Base-by-base conservation (phyloP, 2,797 vertebrate genomes). In the Acridotheres tristis region DNA sequence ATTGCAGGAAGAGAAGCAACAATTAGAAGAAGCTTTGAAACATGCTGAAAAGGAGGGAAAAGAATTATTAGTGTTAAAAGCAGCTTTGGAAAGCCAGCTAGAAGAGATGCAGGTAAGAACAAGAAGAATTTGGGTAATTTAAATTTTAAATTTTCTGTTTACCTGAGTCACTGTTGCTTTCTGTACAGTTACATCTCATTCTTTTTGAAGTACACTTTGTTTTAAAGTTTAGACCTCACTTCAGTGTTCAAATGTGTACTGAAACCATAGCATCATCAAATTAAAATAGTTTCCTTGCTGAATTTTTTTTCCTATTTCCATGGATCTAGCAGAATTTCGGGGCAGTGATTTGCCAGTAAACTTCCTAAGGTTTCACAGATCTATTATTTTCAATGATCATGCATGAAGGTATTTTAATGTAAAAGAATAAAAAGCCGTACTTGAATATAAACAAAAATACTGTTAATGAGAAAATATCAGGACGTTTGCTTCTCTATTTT, bases 41-140 rank as follows among this genome's bases (percentile, higher is more conserved):
- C 97, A 90, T 48, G 97, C 99, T 81, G 98, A 97, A 71, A 98
- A 98, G 53, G 98, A 99, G 90, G 98, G 98, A 63, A 97, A 98
- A 95, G 98, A 98, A 96, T 96, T 99, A 95, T 87, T 96, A 0
- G 96, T 90, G 2, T 98, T 98, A 83, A 99, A 98, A 94, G 96
- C 95, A 42, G 97, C 98, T 4, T 91, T 99, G 95, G 98, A 98
- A 88, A 95, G 95, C 47, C 98, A 98, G 25, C 95, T 99, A 34
- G 98, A 98, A 91, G 98, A 98, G 11, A 97, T 98, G 21, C 98
- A 99, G 98, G 99, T 99, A 96, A 96, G 72, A 69, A 38, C 8
- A 26, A 57, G 19, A 75, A 47, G 42, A 20, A 48, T 88, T 77
- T 68, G 65, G 7, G 30, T 42, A 65, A 80, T 43, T 79, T 57